Conservation (phyloP, 2,113 vertebrate genomes). For the Urocynchramus pylzowi region DNA sequence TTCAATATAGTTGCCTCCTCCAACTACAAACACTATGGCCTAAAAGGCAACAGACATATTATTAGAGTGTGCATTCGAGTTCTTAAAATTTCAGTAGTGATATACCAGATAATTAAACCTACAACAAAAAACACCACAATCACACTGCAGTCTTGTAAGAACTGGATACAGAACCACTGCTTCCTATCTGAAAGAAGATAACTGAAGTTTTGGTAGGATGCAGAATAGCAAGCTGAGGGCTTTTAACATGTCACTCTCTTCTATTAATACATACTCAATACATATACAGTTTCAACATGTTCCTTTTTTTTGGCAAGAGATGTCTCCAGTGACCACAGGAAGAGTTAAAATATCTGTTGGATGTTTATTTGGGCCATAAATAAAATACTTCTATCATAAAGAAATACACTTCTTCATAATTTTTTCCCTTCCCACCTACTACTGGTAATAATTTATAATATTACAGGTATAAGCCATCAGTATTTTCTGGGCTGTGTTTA, state of each 20-base stretch:
- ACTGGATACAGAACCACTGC: neutral
- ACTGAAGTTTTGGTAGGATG: neutral
- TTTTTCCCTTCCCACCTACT: neutral
- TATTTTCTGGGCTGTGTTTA: neutral
- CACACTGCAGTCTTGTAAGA: neutral
- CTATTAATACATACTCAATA: neutral
- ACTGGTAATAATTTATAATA: neutral
- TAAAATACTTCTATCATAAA: neutral
- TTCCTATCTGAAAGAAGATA: neutral
- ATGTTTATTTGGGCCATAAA: neutral
- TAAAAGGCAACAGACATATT: constrained; percentile 58
- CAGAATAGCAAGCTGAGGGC: neutral
- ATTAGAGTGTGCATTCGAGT: neutral
- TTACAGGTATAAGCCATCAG: neutral
- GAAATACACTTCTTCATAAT: neutral
- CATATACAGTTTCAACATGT: neutral
- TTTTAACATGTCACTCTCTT: neutral
- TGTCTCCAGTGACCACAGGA: neutral
- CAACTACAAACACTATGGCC: constrained; percentile 96
- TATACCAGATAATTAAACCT: neutral
- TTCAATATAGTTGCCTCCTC: constrained; percentile 98
- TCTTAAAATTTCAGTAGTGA: neutral
- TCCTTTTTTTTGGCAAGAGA: neutral
- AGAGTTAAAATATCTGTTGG: neutral
- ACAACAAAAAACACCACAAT: neutral